Conservation (phyloP, 2,797 vertebrate genomes). For the Numenius phaeopus region DNA sequence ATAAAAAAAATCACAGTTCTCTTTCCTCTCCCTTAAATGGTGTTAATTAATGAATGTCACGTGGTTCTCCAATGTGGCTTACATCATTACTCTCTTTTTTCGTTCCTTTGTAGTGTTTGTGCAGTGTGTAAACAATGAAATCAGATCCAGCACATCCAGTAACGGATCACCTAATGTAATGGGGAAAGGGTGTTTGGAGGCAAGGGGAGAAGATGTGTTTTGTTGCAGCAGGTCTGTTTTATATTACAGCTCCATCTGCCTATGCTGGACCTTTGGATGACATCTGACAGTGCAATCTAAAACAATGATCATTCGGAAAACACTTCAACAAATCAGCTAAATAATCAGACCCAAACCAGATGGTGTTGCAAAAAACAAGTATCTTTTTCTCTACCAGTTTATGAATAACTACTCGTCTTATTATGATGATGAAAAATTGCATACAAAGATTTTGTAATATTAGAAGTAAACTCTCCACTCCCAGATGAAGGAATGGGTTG, state of each 20-base stretch:
- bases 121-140: background rate
- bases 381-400: background rate
- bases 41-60: background rate
- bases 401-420: background rate
- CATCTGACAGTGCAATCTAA: background rate
- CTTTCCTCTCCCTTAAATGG: background rate
- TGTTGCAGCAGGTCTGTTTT: background rate
- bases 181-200: background rate
- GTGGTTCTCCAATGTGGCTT: background rate
- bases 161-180: background rate
- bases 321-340: background rate
- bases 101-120: background rate
- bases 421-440: background rate
- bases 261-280: conserved; percentile 9
- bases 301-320: background rate
- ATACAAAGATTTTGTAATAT: background rate
- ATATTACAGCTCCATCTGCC: conserved; percentile 26
- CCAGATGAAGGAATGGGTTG: background rate
- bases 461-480: background rate
- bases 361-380: background rate
- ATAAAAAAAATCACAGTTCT: background rate
- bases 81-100: background rate
- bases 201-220: background rate
- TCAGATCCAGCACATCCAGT: background rate
- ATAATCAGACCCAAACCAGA: conserved; percentile 8